Conservation (phyloP, 2,113 vertebrate genomes). For the Paracanthobrama guichenoti region DNA sequence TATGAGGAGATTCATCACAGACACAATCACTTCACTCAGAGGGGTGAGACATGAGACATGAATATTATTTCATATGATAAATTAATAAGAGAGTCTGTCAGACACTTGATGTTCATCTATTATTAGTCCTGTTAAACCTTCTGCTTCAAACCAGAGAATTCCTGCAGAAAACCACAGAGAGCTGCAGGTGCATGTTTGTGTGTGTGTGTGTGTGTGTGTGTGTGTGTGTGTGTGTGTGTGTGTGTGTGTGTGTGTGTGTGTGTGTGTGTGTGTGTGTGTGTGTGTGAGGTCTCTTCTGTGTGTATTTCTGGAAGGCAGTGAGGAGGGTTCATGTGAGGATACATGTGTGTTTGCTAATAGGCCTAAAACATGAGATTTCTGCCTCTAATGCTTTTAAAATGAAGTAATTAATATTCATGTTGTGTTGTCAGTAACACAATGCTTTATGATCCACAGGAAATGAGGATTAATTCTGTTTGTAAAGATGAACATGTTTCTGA, state of each 20-base stretch:
- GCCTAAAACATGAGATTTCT: neutral
- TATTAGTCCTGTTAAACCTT: slow-evolving; percentile 21
- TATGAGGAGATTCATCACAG: slow-evolving; percentile 19
- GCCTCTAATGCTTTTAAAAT: neutral
- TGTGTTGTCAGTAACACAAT: too few relatives aligned
- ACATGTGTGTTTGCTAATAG: neutral
- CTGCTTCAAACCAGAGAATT: slow-evolving; percentile 10
- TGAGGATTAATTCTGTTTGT: neutral
- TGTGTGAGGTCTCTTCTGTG: neutral
- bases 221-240: neutral
- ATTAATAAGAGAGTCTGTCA: neutral
- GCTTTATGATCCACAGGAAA: too few relatives aligned
- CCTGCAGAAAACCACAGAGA: slow-evolving; percentile 23
- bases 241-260: too few relatives aligned
- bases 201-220: neutral
- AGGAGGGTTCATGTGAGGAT: too few relatives aligned
- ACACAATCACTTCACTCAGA: slow-evolving; percentile 1
- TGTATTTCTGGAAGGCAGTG: too few relatives aligned
- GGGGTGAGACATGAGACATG: neutral
- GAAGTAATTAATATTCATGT: too few relatives aligned
- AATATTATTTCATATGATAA: neutral
- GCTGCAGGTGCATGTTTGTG: slow-evolving; percentile 3
- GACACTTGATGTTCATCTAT: neutral
- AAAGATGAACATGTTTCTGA: neutral
- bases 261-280: too few relatives aligned